These are phyloP conservation scores for Paramuricea clavata DNA, from an alignment of 92 coral and sea anemone genomes.

Conservation along the genomic window DNA sequence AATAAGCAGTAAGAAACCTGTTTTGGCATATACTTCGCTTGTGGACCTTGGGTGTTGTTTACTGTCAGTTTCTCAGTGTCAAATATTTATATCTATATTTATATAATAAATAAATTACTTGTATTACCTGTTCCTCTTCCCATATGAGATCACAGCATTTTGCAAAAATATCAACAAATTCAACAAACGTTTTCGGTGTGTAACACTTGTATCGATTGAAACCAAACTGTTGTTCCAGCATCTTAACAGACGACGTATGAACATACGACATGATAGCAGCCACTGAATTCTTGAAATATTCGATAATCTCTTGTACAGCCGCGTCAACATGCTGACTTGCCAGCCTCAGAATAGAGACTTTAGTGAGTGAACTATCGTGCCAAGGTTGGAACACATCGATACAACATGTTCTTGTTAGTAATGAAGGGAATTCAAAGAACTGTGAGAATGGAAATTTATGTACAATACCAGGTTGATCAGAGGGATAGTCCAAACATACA, in stretches of 20 bases:
- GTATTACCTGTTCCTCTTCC: constrained; percentile 83
- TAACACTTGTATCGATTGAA: constrained; percentile 76
- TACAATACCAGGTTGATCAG: constrained; percentile 48
- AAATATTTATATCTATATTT: no score
- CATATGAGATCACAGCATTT: constrained; percentile 81
- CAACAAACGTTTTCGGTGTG: constrained; percentile 86
- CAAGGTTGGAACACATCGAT: constrained; percentile 89
- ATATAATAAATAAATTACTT: no score
- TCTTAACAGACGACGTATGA: constrained; percentile 79
- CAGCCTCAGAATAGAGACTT: constrained; percentile 60
- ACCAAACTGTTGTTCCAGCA: constrained; percentile 79
- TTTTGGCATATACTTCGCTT: no score
- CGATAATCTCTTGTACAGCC: constrained; percentile 69
- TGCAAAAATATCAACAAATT: constrained; percentile 84
- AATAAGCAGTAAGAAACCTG: no score
- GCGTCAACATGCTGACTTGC: constrained; percentile 55
- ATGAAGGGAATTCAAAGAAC: constrained; percentile 74
- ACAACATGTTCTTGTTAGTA: constrained; percentile 87
- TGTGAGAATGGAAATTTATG: constrained; percentile 21
- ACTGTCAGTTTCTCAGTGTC: no score
- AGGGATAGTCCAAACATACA: constrained; percentile 72
- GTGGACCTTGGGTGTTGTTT: no score
- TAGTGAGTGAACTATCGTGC: constrained; percentile 87
- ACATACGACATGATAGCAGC: constrained; percentile 94
- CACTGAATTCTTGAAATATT: constrained; percentile 69